These are phyloP conservation scores for Myotis daubentonii DNA, from an alignment of 2,797 vertebrate genomes.

Conservation along the genomic window DNA sequence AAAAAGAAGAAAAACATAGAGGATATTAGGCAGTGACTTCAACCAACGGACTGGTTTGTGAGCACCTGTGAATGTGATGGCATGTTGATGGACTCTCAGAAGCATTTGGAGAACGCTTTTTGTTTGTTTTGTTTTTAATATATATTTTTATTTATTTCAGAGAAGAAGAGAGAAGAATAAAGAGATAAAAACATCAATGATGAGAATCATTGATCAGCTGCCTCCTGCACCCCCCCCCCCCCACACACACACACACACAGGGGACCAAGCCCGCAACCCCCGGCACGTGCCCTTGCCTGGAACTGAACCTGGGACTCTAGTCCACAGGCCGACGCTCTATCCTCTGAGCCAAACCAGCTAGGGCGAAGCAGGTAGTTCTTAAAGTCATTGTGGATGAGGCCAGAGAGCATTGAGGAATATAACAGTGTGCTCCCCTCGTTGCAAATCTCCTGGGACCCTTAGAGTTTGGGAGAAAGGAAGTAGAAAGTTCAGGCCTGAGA, in stretches of 20 bases:
- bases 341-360: too few species aligned
- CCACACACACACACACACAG: too few species aligned
- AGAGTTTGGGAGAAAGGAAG: not conserved
- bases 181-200: too few species aligned
- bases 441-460: not conserved
- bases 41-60: not conserved
- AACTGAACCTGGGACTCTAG: too few species aligned
- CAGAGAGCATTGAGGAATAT: not conserved
- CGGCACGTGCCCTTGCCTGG: too few species aligned
- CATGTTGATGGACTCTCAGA: not conserved
- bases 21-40: not conserved
- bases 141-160: too few species aligned
- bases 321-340: too few species aligned
- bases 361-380: not conserved
- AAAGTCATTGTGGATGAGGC: not conserved
- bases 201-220: too few species aligned
- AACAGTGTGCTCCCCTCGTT: not conserved
- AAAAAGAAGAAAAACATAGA: not conserved
- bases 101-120: not conserved
- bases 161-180: too few species aligned
- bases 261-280: too few species aligned
- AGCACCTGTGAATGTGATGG: not conserved
- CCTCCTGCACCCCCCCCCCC: too few species aligned
- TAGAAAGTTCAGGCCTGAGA: not conserved
- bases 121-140: too few species aligned